Conservation (phyloP, 2,888 invertebrate species). For the Stictocephala bisonia region DNA sequence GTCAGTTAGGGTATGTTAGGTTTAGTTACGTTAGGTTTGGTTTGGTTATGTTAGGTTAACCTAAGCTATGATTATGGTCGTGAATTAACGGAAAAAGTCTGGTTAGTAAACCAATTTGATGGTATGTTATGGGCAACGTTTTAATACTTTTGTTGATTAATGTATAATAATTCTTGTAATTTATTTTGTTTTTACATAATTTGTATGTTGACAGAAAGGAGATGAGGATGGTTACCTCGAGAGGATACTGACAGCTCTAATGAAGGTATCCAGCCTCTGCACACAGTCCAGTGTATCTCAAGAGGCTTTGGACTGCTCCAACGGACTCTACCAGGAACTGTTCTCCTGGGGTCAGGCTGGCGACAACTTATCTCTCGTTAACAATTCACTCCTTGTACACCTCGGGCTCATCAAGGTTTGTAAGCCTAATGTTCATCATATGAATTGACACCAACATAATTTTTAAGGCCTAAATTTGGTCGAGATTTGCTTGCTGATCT, state of each 20-base stretch:
- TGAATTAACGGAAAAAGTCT: too few relatives aligned
- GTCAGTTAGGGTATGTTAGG: too few relatives aligned
- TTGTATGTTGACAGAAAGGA: too few relatives aligned
- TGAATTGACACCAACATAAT: not conserved
- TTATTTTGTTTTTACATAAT: too few relatives aligned
- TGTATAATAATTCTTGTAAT: constrained; percentile 53
- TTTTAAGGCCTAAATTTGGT: not conserved
- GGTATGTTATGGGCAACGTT: too few relatives aligned
- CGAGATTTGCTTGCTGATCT: too few relatives aligned
- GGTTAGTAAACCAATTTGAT: too few relatives aligned
- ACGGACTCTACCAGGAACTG: constrained; percentile 68
- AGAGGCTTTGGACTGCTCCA: constrained; percentile 65
- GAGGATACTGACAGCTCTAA: constrained; percentile 65
- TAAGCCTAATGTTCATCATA: constrained; percentile 5
- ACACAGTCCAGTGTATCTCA: not conserved
- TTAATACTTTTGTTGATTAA: constrained; percentile 19
- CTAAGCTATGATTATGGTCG: too few relatives aligned
- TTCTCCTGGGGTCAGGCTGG: constrained; percentile 67
- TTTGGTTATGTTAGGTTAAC: too few relatives aligned
- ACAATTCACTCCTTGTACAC: constrained; percentile 74
- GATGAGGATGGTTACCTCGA: constrained; percentile 61
- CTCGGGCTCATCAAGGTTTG: constrained; percentile 79
- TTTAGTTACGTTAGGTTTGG: too few relatives aligned
- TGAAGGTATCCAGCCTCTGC: constrained; percentile 67
- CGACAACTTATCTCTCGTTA: constrained; percentile 68